These are phyloP conservation scores for Dicranocentrus wangi DNA, from an alignment of 2,888 invertebrate species.

Conservation along the genomic window DNA sequence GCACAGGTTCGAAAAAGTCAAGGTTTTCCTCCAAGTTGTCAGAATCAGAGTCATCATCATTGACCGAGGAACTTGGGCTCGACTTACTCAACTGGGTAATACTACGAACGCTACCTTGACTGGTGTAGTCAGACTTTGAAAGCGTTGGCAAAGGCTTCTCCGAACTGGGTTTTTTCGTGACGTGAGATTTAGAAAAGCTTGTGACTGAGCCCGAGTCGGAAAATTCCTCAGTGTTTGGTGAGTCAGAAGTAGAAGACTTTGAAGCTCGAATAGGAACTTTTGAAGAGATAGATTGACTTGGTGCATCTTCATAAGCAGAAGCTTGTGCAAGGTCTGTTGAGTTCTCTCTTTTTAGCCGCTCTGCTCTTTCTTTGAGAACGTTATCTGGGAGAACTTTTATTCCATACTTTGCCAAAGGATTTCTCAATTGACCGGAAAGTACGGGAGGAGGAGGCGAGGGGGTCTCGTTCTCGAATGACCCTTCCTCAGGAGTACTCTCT, in stretches of 20 bases:
- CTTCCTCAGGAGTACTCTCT: slow-evolving; percentile 7
- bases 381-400: slow-evolving; percentile 72
- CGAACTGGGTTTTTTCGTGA: slow-evolving; percentile 17
- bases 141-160: slow-evolving; percentile 58
- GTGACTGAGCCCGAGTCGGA: slow-evolving; percentile 53
- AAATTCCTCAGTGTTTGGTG: slow-evolving; percentile 38
- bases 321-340: slow-evolving; percentile 28
- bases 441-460: slow-evolving; percentile 31
- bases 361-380: slow-evolving; percentile 66
- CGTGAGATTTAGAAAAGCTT: slow-evolving; percentile 32
- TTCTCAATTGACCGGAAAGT: slow-evolving; percentile 45
- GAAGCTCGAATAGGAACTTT: slow-evolving; percentile 35
- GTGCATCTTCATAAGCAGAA: slow-evolving; percentile 38
- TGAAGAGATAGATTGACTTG: slow-evolving; percentile 1
- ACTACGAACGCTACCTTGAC: slow-evolving; percentile 66
- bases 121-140: slow-evolving; percentile 61
- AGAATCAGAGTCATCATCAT: slow-evolving; percentile 62
- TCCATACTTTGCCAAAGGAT: slow-evolving; percentile 69
- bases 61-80: slow-evolving; percentile 27
- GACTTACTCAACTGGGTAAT: slow-evolving; percentile 50
- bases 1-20: slow-evolving; percentile 69
- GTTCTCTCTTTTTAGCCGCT: slow-evolving; percentile 28
- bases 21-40: slow-evolving; percentile 72
- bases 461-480: not conserved
- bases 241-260: slow-evolving; percentile 39